Conservation (phyloP, 2,888 invertebrate genomes). For the Melanostoma scalare region DNA sequence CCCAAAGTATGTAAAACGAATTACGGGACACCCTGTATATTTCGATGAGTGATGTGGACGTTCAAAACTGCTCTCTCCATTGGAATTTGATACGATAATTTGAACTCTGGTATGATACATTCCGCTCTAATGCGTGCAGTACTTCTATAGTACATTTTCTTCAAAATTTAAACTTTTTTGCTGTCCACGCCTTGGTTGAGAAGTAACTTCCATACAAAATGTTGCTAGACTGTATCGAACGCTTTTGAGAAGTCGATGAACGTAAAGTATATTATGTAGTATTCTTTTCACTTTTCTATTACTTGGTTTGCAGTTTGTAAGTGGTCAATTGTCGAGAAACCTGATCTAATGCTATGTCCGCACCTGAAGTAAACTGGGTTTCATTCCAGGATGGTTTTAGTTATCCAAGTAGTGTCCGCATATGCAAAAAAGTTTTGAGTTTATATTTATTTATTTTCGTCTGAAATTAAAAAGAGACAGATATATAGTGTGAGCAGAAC, state of each 20-base stretch:
- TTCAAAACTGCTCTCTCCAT: background rate
- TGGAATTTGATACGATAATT: background rate
- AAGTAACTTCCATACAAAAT: no score
- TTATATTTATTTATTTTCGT: no score
- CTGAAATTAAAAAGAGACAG: no score
- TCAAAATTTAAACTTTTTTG: background rate
- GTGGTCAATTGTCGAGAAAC: background rate
- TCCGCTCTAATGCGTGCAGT: conserved; percentile 5
- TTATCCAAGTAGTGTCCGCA: no score
- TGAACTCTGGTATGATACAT: background rate
- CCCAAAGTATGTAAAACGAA: no score
- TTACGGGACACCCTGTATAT: no score
- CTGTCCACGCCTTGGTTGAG: no score
- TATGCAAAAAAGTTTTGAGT: no score
- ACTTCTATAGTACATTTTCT: background rate
- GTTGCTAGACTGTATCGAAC: background rate
- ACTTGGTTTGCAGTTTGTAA: background rate
- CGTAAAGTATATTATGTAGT: background rate
- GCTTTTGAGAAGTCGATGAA: background rate
- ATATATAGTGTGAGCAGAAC: no score
- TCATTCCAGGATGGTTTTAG: no score
- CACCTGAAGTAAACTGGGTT: no score
- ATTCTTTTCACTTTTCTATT: background rate
- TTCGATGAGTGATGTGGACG: background rate
- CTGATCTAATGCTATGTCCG: no score